Conservation (phyloP, 2,888 invertebrate species). For the Platerodrilus igneus region DNA sequence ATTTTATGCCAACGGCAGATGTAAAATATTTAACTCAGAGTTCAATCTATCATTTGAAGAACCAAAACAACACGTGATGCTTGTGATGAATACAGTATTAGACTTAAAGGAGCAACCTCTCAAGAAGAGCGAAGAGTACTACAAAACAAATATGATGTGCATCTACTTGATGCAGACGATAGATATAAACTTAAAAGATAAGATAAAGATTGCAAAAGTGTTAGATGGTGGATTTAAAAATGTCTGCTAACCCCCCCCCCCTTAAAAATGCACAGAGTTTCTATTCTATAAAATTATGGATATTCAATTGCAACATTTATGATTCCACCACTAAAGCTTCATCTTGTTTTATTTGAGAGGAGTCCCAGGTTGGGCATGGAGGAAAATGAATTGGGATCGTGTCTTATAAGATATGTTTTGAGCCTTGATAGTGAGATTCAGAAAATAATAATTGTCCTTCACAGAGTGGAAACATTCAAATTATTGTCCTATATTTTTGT, state of each 20-base stretch:
- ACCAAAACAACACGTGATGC: no score
- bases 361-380: slow-evolving; percentile 24
- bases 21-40: slow-evolving; percentile 23
- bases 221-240: slow-evolving; percentile 17
- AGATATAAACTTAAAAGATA: slow-evolving; percentile 17
- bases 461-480: slow-evolving; percentile 22
- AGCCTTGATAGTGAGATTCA: slow-evolving; percentile 14
- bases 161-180: slow-evolving; percentile 18
- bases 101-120: slow-evolving; percentile 4
- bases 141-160: slow-evolving; percentile 12
- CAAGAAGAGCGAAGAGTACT: slow-evolving; percentile 5
- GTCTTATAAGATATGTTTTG: slow-evolving; percentile 21
- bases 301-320: slow-evolving; percentile 23
- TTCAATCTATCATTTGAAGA: slow-evolving; percentile 20
- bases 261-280: slow-evolving; percentile 25
- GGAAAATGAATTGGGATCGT: slow-evolving; percentile 27
- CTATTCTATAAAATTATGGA: slow-evolving; percentile 28
- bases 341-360: slow-evolving; percentile 24
- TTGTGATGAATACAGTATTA: slow-evolving; percentile 9
- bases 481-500: slow-evolving; percentile 22
- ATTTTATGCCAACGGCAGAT: no score
- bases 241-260: no score
- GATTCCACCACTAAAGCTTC: slow-evolving; percentile 17
- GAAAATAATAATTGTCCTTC: slow-evolving; percentile 27
- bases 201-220: slow-evolving; percentile 16